A percentile compares a stretch with the other conserved stretches of the same genome.
These are phyloP conservation scores for Peromyscus eremicus DNA, from an alignment of 2,797 vertebrate species.

Conservation along the genomic window DNA sequence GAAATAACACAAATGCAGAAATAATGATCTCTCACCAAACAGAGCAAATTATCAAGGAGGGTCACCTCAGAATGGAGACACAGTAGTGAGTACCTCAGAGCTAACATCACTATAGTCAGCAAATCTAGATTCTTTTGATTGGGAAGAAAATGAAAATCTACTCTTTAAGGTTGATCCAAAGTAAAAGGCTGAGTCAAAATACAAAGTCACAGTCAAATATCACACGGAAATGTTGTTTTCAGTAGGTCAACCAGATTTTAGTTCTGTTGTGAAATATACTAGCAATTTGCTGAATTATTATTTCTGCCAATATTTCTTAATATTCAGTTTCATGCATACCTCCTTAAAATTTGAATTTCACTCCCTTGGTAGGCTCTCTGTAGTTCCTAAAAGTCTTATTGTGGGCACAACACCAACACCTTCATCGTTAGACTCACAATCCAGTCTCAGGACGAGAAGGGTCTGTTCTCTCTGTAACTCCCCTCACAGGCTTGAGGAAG, in stretches of 20 bases:
- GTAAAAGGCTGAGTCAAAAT: slow-evolving; percentile 37
- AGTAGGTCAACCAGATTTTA: not conserved
- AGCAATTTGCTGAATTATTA: not conserved
- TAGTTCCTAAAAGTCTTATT: not conserved
- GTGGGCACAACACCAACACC: not conserved
- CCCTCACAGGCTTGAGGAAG: not conserved
- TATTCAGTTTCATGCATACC: not conserved
- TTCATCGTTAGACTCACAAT: not conserved
- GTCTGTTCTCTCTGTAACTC: not conserved
- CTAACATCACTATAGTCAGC: not conserved
- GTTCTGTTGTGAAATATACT: slow-evolving; percentile 27
- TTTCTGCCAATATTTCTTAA: not conserved
- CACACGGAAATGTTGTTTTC: not conserved
- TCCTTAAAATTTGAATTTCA: not conserved
- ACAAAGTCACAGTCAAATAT: slow-evolving; percentile 16
- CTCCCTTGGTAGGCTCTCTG: not conserved
- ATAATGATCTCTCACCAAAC: slow-evolving; percentile 20
- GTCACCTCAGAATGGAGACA: not conserved
- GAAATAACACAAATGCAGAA: slow-evolving; percentile 26
- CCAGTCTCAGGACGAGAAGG: not conserved
- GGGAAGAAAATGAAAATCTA: slow-evolving; percentile 14
- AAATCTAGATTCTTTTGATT: not conserved
- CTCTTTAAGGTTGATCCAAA: not conserved
- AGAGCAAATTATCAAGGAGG: not conserved
- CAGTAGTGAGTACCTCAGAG: not conserved